Percentiles rank a stretch among this genome's conserved stretches.
These are phyloP conservation scores for Terebella lapidaria DNA, from an alignment of 2,888 invertebrate species.

Conservation along the genomic window DNA sequence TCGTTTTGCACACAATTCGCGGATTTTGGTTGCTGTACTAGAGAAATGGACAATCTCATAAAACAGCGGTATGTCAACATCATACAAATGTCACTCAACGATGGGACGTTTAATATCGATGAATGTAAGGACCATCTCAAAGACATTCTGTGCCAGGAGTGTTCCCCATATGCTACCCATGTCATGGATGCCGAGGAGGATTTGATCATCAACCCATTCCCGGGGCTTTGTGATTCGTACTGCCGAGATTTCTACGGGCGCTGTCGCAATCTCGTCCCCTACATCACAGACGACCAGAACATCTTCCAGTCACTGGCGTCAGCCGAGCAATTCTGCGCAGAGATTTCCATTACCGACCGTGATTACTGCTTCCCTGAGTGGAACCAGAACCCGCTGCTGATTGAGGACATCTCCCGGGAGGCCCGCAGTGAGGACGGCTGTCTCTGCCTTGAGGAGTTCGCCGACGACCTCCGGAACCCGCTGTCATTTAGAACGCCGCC, in stretches of 20 bases:
- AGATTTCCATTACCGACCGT: conserved; percentile 27
- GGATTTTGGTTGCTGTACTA: conserved; percentile 42
- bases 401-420: conserved; percentile 26
- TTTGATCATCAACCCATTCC: conserved; percentile 29
- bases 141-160: conserved; percentile 40
- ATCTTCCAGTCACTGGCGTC: conserved; percentile 3
- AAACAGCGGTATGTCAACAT: conserved; percentile 23
- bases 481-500: conserved; percentile 22
- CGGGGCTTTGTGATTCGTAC: conserved; percentile 37
- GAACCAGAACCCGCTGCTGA: conserved; percentile 29
- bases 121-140: conserved; percentile 30
- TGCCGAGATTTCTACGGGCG: conserved; percentile 31
- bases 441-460: conserved; percentile 36
- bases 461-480: conserved; percentile 15
- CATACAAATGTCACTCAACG: conserved; percentile 8
- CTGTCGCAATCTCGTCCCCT: conserved; percentile 30
- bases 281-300: conserved; percentile 21
- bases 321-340: conserved; percentile 29
- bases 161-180: conserved; percentile 48
- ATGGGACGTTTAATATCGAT: not conserved
- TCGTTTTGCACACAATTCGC: conserved; percentile 39
- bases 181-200: conserved; percentile 40
- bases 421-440: conserved; percentile 33
- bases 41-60: conserved; percentile 27
- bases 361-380: conserved; percentile 46